Conservation (phyloP, 2,113 vertebrate genomes). For the Nesoenas mayeri region DNA sequence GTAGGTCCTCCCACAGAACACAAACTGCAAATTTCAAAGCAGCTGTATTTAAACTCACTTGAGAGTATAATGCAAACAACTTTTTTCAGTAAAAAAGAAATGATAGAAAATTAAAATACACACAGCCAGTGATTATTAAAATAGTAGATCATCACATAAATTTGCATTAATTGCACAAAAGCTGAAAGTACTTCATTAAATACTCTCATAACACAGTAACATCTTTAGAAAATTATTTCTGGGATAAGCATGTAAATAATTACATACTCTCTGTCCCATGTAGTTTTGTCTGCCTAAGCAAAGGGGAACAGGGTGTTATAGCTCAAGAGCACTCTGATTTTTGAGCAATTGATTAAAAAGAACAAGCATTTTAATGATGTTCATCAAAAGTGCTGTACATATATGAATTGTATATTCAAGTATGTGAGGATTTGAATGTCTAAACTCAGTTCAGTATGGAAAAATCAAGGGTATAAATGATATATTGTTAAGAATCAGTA, state of each 20-base stretch:
- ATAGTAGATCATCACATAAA: constrained; percentile 58
- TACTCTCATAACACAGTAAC: constrained; percentile 34
- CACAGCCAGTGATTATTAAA: constrained; percentile 46
- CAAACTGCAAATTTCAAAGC: constrained; percentile 43
- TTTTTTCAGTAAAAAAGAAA: constrained; percentile 16
- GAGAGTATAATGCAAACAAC: constrained; percentile 24
- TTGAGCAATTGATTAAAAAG: constrained; percentile 45
- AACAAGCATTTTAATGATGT: constrained; percentile 54
- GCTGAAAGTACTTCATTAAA: constrained; percentile 62
- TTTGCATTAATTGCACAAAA: constrained; percentile 62
- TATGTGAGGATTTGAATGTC: neutral
- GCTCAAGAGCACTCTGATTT: constrained; percentile 41
- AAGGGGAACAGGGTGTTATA: neutral
- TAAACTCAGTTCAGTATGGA: neutral
- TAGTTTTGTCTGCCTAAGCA: constrained; percentile 33
- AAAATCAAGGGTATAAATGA: constrained; percentile 43
- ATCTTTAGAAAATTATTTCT: constrained; percentile 60
- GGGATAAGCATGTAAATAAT: constrained; percentile 60
- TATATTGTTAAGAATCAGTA: constrained; percentile 8
- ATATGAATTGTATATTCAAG: constrained; percentile 35
- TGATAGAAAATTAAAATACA: constrained; percentile 29
- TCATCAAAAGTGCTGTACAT: constrained; percentile 24
- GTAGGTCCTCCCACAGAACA: neutral
- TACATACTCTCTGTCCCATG: constrained; percentile 36
- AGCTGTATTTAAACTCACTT: constrained; percentile 44